These are phyloP conservation scores for Argentina silus DNA, from an alignment of 2,797 vertebrate species.

Conservation along the genomic window DNA sequence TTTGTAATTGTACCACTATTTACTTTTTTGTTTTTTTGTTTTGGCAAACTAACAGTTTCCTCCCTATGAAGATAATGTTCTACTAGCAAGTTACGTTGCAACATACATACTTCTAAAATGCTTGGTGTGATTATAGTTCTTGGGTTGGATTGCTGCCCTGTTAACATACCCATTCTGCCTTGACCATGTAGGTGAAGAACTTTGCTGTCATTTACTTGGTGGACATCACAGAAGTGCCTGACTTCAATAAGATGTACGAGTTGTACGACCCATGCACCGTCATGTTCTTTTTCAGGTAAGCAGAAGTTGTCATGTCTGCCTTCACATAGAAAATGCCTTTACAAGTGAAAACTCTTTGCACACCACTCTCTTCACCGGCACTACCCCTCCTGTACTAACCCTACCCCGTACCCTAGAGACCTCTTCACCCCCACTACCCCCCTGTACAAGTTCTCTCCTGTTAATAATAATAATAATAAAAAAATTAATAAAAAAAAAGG, in stretches of 20 bases:
- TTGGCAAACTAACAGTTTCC: no score
- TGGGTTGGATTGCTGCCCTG: not conserved
- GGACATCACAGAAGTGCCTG: slow-evolving; percentile 98
- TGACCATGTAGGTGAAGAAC: slow-evolving; percentile 89
- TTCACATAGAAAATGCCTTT: not conserved
- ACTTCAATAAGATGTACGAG: slow-evolving; percentile 99
- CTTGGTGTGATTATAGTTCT: not conserved
- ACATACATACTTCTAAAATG: no score
- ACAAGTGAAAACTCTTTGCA: not conserved
- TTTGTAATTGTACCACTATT: no score
- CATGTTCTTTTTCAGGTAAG: slow-evolving; percentile 99
- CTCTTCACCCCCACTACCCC: no score
- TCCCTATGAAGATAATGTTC: no score
- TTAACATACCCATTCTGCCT: slow-evolving; percentile 13
- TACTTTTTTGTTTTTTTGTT: no score
- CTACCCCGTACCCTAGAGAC: no score
- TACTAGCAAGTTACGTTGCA: no score
- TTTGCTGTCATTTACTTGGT: slow-evolving; percentile 98
- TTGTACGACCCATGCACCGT: slow-evolving; percentile 97
- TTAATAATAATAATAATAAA: no score
- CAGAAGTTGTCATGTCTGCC: not conserved
- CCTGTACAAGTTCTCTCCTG: no score
- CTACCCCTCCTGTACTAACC: no score
- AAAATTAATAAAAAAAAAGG: no score
- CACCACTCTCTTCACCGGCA: not conserved